Conservation (phyloP, 2,888 invertebrate species). For the Aquatica leii region DNA sequence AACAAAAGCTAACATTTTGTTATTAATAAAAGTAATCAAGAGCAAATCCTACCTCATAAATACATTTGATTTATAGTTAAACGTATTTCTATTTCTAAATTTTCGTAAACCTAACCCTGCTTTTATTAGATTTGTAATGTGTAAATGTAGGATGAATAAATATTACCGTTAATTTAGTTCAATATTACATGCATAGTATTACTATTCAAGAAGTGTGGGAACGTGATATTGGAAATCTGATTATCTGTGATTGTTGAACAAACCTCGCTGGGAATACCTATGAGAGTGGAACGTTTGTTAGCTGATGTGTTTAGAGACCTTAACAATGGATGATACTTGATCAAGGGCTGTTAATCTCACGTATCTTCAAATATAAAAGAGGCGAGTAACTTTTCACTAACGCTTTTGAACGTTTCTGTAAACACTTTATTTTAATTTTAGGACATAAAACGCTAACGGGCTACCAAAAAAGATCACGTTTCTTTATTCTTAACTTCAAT, state of each 20-base stretch:
- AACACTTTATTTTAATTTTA: conserved; percentile 4
- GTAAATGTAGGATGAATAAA: not conserved
- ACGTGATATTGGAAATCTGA: conserved; percentile 28
- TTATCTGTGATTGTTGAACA: conserved; percentile 29
- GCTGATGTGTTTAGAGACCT: conserved; percentile 19
- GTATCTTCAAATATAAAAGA: conserved; percentile 11
- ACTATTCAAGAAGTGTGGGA: conserved; percentile 23
- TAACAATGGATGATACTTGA: conserved; percentile 17
- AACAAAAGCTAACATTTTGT: too few species aligned
- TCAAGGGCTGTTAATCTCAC: conserved; percentile 13
- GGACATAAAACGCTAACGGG: not conserved
- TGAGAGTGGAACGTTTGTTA: conserved; percentile 23
- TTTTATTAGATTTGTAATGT: too few species aligned
- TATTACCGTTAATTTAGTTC: conserved; percentile 16
- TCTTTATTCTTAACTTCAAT: too few species aligned
- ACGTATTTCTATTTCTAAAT: too few species aligned
- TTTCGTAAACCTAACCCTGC: too few species aligned
- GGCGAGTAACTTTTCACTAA: not conserved
- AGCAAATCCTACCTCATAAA: too few species aligned
- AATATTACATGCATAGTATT: conserved; percentile 23
- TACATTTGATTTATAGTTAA: too few species aligned
- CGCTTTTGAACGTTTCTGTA: not conserved
- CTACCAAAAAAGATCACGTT: too few species aligned
- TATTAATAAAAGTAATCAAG: too few species aligned
- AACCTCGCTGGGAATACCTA: conserved; percentile 20